phyloP scores from a whole-genome alignment of 2,888 invertebrate species.

The Yponomeuta cagnagella region DNA sequence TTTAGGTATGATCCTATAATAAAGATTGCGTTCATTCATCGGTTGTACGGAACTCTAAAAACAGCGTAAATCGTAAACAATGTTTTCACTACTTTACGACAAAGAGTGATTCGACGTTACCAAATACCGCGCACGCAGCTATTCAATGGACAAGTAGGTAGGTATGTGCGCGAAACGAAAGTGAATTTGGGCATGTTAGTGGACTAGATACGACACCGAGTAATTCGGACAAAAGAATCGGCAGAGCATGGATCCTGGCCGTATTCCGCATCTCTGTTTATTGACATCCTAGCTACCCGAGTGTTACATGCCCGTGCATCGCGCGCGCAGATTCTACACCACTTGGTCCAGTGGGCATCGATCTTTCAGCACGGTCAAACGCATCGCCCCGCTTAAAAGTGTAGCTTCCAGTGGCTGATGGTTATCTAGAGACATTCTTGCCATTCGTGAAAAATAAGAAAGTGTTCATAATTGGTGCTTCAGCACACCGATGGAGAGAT shows the following conservation, averaged over 20 bases:
- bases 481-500: constrained; percentile 50
- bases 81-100: not conserved
- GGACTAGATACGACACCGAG: not conserved
- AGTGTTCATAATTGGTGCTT: constrained; percentile 38
- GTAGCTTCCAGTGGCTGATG: constrained; percentile 23
- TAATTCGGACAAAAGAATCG: constrained; percentile 50
- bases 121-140: not conserved
- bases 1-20: too few relatives aligned
- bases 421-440: constrained; percentile 34
- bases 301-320: not conserved
- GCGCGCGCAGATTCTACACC: not conserved
- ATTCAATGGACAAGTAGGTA: not conserved
- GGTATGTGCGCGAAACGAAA: constrained; percentile 40
- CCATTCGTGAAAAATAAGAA: constrained; percentile 38
- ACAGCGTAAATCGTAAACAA: not conserved
- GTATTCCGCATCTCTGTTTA: constrained; percentile 6
- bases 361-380: constrained; percentile 12
- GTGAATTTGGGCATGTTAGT: constrained; percentile 45
- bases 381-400: constrained; percentile 4
- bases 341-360: constrained; percentile 1
- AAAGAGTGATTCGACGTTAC: not conserved
- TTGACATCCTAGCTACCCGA: not conserved
- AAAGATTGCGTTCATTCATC: too few relatives aligned
- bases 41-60: too few relatives aligned
- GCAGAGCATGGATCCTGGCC: constrained; percentile 56